Base-by-base conservation (phyloP, 2,113 vertebrate genomes). In the Dromaius novaehollandiae region DNA sequence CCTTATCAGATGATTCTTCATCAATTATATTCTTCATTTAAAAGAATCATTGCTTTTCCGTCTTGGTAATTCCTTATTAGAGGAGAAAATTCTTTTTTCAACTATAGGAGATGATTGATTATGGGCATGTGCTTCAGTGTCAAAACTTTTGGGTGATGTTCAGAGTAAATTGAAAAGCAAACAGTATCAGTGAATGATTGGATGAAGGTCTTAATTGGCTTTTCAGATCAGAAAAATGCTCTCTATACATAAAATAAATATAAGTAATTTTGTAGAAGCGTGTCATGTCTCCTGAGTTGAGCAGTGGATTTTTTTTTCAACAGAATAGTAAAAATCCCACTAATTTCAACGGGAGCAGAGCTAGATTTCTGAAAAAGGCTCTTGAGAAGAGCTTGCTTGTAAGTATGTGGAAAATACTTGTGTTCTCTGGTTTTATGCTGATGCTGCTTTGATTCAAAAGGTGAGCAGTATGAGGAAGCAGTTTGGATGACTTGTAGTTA, bases 61-160 rank as follows among this genome's bases (percentile, higher is more conserved):
- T 53, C 19, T 44, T 70, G 28, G 36, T 81, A 34, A 32, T 79
- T 88, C 25, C 38, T 81, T 36, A 9, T 14, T 42, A 36, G 21
- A 89, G 24, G 20, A 82, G 38, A 82, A 80, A 21, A 14, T 20
- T 51, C 19, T 38, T 76, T 74, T 34, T 25, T 56, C 16, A 86
- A 24, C 30, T 0, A 0, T 73, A 40, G 44, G 34, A 95, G 36
- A 26, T 56, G 30, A 13, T 25, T 60, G 21, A 6, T 71, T 77
- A 7, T 55, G 36, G 36, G 11, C 30, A 66, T 0, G 0, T 66
- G 46, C 26, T 5, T 70, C 25, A 56, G 30, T 69, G 9, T 53
- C 68, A 91, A 36, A 82, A 71, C 48, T 83, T 95, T 30, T 34
- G 76, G 44, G 28, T 90, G 51, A 22, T 1, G 0, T 88, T 91